Evolutionary conservation across 1,140 invertebrate genomes (phyloP).

Genomic region (Drosophila tsacasi): DNA sequence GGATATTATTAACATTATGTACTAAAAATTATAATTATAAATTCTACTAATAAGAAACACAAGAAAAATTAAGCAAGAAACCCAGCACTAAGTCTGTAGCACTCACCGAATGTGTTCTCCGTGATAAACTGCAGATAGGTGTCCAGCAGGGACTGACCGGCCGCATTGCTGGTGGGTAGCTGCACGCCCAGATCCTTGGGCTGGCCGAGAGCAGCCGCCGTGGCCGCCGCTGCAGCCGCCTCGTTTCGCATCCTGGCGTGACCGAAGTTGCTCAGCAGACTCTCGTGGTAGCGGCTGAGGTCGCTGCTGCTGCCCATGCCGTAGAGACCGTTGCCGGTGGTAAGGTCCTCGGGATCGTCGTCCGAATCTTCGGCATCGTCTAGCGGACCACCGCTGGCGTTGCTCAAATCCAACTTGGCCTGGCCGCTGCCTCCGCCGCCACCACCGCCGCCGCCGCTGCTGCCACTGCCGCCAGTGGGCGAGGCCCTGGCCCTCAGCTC

Average conservation of each 20-base stretch:
- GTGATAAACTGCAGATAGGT: conserved; percentile 94
- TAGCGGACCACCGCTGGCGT: conserved; percentile 61
- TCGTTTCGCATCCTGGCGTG: conserved; percentile 86
- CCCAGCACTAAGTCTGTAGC: too few relatives aligned
- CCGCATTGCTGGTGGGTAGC: conserved; percentile 83
- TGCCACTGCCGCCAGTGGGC: conserved; percentile 89
- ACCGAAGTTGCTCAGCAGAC: conserved; percentile 86
- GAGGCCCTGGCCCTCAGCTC: conserved; percentile 92
- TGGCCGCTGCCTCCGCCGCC: conserved; percentile 89
- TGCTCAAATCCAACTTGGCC: conserved; percentile 90
- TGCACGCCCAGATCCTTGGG: conserved; percentile 84
- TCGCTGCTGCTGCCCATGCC: conserved; percentile 65
- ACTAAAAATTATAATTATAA: background rate
- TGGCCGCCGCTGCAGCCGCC: conserved; percentile 85
- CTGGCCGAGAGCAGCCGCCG: conserved; percentile 79
- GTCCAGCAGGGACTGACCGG: conserved; percentile 91
- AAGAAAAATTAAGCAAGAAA: too few relatives aligned
- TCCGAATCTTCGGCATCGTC: conserved; percentile 87
- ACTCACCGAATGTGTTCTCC: conserved; percentile 90
- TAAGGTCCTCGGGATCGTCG: conserved; percentile 93
- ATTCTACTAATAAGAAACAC: too few relatives aligned
- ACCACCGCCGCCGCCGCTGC: conserved; percentile 89
- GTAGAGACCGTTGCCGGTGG: conserved; percentile 86
- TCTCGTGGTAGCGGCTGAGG: conserved; percentile 79
- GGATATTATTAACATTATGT: background rate